Percentiles rank a stretch among this genome's conserved stretches.
Evolutionary conservation across 2,797 vertebrate species (phyloP).

Genomic region (Gorsachius magnificus): DNA sequence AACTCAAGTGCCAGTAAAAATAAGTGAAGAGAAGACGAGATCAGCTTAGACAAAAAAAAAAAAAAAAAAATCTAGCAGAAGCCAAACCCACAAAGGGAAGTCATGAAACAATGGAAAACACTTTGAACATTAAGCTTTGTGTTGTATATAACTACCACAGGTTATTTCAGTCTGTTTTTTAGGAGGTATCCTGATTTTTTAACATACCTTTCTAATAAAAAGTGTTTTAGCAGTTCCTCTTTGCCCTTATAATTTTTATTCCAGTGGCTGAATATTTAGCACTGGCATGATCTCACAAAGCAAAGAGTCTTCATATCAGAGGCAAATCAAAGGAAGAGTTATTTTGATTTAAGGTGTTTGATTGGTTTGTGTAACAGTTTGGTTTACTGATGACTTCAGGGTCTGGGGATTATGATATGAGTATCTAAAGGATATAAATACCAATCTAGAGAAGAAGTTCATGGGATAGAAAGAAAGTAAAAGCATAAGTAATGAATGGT

Average conservation of each 20-base stretch:
- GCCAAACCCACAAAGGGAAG: neutral
- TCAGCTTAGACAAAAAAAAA: neutral
- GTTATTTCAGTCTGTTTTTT: neutral
- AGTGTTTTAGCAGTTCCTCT: neutral
- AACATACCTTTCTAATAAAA: neutral
- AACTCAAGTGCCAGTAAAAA: neutral
- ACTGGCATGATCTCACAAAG: neutral
- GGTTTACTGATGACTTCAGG: neutral
- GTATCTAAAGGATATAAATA: neutral
- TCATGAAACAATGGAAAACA: neutral
- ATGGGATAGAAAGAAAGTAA: neutral
- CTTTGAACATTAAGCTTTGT: neutral
- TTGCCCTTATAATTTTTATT: neutral
- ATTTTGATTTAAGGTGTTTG: neutral
- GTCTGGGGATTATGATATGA: neutral
- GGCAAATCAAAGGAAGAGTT: neutral
- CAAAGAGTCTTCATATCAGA: neutral
- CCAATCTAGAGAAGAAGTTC: neutral
- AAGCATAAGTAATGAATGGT: neutral
- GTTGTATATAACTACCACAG: neutral
- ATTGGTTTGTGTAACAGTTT: neutral
- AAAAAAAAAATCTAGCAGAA: neutral
- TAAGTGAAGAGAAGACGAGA: neutral
- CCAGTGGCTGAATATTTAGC: neutral
- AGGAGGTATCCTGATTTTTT: neutral